Conservation (phyloP, 2,888 invertebrate genomes). For the Pollenia amentaria region DNA sequence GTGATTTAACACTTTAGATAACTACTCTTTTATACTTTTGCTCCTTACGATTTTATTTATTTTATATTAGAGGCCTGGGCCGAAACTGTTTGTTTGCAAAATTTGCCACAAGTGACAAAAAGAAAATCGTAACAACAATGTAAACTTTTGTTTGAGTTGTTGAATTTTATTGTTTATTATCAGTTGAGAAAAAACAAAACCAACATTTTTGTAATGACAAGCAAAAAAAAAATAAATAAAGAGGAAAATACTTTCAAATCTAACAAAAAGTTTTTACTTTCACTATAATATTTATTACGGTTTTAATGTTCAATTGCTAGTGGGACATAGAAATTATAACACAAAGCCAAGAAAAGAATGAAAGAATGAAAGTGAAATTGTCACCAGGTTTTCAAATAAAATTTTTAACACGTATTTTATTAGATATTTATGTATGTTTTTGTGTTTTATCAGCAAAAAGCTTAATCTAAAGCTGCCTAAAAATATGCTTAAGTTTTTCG, state of each 20-base stretch:
- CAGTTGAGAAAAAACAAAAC: conserved; percentile 8
- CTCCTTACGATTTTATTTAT: conserved; percentile 58
- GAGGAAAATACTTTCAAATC: conserved; percentile 26
- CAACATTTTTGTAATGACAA: conserved; percentile 45
- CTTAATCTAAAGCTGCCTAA: too few species aligned
- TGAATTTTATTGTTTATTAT: conserved; percentile 69
- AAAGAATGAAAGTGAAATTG: background rate
- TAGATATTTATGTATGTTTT: conserved; percentile 2
- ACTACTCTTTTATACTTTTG: conserved; percentile 75
- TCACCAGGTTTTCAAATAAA: conserved; percentile 16
- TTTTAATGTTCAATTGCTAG: conserved; percentile 12
- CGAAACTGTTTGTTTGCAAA: background rate
- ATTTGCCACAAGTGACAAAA: conserved; percentile 39
- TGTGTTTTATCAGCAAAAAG: conserved; percentile 11
- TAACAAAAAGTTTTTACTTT: conserved; percentile 35
- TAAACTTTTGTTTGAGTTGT: conserved; percentile 50
- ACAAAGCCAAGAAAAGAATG: background rate
- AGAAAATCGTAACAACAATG: conserved; percentile 34
- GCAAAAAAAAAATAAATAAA: conserved; percentile 16
- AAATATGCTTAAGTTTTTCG: too few species aligned
- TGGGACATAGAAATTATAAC: conserved; percentile 34
- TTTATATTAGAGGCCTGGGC: conserved; percentile 18
- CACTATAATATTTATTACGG: conserved; percentile 38
- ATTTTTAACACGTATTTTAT: conserved; percentile 68
- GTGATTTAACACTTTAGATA: conserved; percentile 84